Base-by-base conservation (phyloP, 2,797 vertebrate genomes). In the Hafferia zeledoni region DNA sequence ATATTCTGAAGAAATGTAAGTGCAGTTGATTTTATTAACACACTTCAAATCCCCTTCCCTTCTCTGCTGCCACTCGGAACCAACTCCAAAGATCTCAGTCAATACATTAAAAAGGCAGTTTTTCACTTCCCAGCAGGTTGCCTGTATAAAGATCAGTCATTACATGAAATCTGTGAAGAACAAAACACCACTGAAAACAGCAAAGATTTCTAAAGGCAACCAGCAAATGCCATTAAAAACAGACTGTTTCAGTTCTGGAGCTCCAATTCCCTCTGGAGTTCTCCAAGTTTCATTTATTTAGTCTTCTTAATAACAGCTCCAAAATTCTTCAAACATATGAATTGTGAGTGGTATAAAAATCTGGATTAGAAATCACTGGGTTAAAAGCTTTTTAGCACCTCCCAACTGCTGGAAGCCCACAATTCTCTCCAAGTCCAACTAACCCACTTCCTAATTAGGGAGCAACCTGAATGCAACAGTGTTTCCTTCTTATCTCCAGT, bases 81-180 rank as follows among this genome's bases (percentile, higher is more conserved):
- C 63, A 75, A 57, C 71, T 83, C 81, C 87, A 37, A 92, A 89
- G 47, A 65, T 60, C 30, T 82, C 86, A 78, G 71, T 67, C 75
- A 78, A 92, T 70, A 76, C 16, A 80, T 47, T 59, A 28, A 50
- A 53, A 63, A 49, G 69, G 57, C 88, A 92, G 65, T 41, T 70
- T 89, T 83, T 61, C 68, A 61, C 19, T 85, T 49, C 75, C 74
- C 71, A 87, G 84, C 37, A 75, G 85, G 78, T 63, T 92, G 79
- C 50, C 30, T 82, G 85, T 23, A 20, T 65, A 84, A 89, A 80
- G 77, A 95, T 89, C 94, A 84, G 85, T 93, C 83, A 91, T 89
- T 75, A 89, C 19, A 81, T 57, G 83, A 92, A 93, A 76, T 80
- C 86, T 71, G 50, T 71, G 85, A 77, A 89, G 60, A 80, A 78